These are phyloP conservation scores for Hirudo medicinalis DNA, from an alignment of 1,140 invertebrate genomes.

Conservation along the genomic window DNA sequence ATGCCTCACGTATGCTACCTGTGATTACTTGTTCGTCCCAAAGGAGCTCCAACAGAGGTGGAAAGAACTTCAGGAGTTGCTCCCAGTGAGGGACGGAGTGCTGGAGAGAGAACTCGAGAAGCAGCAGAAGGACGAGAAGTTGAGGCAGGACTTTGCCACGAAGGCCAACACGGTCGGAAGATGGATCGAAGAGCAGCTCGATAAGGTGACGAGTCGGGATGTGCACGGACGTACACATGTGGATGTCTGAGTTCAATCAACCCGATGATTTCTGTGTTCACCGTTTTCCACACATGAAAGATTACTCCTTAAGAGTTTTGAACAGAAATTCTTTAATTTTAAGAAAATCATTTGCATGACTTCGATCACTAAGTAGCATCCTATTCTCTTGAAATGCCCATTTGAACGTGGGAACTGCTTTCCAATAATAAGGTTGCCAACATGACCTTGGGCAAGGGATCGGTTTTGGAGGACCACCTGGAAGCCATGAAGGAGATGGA, in stretches of 20 bases:
- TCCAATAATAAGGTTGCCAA: too few relatives aligned
- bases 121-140: constrained; percentile 90
- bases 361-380: too few relatives aligned
- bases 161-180: constrained; percentile 92
- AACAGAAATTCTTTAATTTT: too few relatives aligned
- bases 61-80: constrained; percentile 83
- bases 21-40: not conserved
- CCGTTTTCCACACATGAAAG: constrained; percentile 35
- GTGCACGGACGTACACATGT: too few relatives aligned
- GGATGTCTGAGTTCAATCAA: not conserved
- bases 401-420: too few relatives aligned
- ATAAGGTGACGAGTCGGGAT: constrained; percentile 14
- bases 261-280: constrained; percentile 83
- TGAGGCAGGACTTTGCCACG: constrained; percentile 90
- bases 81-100: constrained; percentile 85
- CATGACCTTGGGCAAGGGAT: constrained; percentile 42
- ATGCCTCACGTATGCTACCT: too few relatives aligned
- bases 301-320: too few relatives aligned
- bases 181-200: constrained; percentile 96
- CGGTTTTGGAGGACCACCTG: constrained; percentile 57
- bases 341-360: too few relatives aligned
- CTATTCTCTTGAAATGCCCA: too few relatives aligned
- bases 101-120: constrained; percentile 84
- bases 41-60: constrained; percentile 90
- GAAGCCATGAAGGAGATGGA: constrained; percentile 86